Base-by-base conservation (phyloP, 2,888 invertebrate species). In the Pyrrhia umbra region DNA sequence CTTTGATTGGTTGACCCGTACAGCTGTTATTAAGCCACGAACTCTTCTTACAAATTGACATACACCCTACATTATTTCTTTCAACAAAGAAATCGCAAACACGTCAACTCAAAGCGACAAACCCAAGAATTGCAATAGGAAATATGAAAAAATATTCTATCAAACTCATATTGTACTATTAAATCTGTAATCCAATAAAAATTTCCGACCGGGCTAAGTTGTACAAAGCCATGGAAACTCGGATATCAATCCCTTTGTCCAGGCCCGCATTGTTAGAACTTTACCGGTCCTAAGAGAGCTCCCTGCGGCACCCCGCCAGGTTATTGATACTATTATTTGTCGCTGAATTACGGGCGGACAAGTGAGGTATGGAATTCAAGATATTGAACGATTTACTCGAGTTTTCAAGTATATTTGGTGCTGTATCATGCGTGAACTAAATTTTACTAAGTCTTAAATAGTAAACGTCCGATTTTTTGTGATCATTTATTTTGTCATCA, bases 211-310 rank as follows among this genome's bases (percentile, higher is more conserved):
- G 65, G 66, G 59, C 57, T 25, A 73, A 77, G 67, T 79, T 71
- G 23, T 47, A 81, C 78, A 77, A 79, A 75, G 75, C 63, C 68
- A 46, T 47, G 55, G 67, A 63, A 65, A 67, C 67, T 80, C 58
- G 66, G 71, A 68, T 70, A 71, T 75, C 64, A 77, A 75, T 72
- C 75, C 77, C 66, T 80, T 83, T 83, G 83, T 82, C 66, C 79
- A 52, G 16, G 23, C 54, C 52, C 66, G 57, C 75, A 77, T 83
- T 83, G 81, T 83, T 70, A 68, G 61, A 79, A 81, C 68, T 80
- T 81, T 75, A 68, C 66, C 76, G 76, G 79, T 55, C 70, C 68
- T 64, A 80, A 60, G 58, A 77, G 64, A 60, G 68, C 63, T 70
- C 65, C 79, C 72, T 77, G 73, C 25, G 70, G 73, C 57, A 80